These are phyloP conservation scores for Lampris megalopsis DNA, from an alignment of 2,113 vertebrate species.

Conservation along the genomic window DNA sequence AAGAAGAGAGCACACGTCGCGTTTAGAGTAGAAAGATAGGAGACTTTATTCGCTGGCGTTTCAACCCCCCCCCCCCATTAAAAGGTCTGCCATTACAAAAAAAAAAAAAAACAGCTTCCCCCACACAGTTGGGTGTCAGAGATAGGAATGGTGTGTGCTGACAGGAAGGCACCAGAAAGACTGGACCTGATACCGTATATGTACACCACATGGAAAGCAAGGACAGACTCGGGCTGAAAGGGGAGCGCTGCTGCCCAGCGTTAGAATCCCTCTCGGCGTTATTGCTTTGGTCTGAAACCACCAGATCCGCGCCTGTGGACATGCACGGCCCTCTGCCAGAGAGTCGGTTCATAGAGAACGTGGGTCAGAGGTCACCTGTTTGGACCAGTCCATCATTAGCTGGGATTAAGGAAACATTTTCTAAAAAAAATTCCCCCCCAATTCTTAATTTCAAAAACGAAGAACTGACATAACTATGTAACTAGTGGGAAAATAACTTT, in stretches of 20 bases:
- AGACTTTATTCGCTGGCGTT: constrained; percentile 94
- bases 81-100: constrained; percentile 92
- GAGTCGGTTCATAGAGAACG: too few species aligned
- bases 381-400: neutral
- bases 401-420: too few species aligned
- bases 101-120: constrained; percentile 86
- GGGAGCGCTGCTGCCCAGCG: constrained; percentile 27
- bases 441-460: neutral
- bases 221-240: constrained; percentile 46
- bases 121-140: constrained; percentile 85
- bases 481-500: too few species aligned
- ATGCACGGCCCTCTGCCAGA: neutral
- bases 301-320: constrained; percentile 32
- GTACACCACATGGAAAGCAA: constrained; percentile 32
- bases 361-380: constrained; percentile 9
- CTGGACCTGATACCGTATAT: constrained; percentile 51
- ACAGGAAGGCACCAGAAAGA: constrained; percentile 86
- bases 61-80: constrained; percentile 77
- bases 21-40: constrained; percentile 91
- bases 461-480: neutral
- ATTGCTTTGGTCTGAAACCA: constrained; percentile 43
- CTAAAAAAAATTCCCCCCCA: too few species aligned
- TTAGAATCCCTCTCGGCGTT: neutral
- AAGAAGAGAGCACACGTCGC: neutral
- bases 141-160: constrained; percentile 91